These are phyloP conservation scores for Gambusia affinis DNA, from an alignment of 2,113 vertebrate species.

Conservation along the genomic window DNA sequence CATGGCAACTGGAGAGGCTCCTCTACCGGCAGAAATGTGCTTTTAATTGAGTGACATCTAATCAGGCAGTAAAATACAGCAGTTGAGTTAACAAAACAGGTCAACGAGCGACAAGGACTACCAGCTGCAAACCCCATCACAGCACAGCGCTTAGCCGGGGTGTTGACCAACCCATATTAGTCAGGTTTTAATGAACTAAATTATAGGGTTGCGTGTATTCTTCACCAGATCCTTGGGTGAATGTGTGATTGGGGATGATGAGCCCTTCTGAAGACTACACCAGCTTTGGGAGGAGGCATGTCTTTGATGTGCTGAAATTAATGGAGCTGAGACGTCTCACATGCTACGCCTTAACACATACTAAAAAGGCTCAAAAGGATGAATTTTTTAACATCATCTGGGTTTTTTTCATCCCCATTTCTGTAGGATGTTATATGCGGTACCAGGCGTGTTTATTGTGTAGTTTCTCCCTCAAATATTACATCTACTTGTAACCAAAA, in stretches of 20 bases:
- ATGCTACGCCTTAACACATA: slow-evolving; percentile 66
- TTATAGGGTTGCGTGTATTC: slow-evolving; percentile 55
- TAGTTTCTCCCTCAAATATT: slow-evolving; percentile 50
- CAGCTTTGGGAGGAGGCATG: slow-evolving; percentile 62
- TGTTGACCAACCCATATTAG: slow-evolving; percentile 41
- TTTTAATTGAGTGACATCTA: slow-evolving; percentile 84
- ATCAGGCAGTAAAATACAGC: slow-evolving; percentile 78
- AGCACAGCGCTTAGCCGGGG: slow-evolving; percentile 4
- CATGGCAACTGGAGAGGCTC: slow-evolving; percentile 75
- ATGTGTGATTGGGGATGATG: slow-evolving; percentile 73
- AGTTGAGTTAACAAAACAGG: slow-evolving; percentile 74
- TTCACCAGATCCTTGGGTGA: slow-evolving; percentile 62
- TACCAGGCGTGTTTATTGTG: slow-evolving; percentile 37
- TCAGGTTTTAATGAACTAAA: slow-evolving; percentile 60
- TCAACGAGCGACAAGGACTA: slow-evolving; percentile 63
- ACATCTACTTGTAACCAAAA: slow-evolving; percentile 54
- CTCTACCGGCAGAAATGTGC: slow-evolving; percentile 73
- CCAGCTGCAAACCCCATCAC: slow-evolving; percentile 42
- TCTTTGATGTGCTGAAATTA: slow-evolving; percentile 78
- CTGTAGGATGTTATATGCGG: slow-evolving; percentile 46
- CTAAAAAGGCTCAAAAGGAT: slow-evolving; percentile 67
- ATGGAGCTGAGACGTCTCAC: slow-evolving; percentile 65
- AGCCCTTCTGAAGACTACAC: slow-evolving; percentile 69
- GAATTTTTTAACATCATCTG: slow-evolving; percentile 64
- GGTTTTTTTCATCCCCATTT: slow-evolving; percentile 18